These are phyloP conservation scores for Protonemura montana DNA, from an alignment of 2,888 invertebrate genomes.

Conservation along the genomic window DNA sequence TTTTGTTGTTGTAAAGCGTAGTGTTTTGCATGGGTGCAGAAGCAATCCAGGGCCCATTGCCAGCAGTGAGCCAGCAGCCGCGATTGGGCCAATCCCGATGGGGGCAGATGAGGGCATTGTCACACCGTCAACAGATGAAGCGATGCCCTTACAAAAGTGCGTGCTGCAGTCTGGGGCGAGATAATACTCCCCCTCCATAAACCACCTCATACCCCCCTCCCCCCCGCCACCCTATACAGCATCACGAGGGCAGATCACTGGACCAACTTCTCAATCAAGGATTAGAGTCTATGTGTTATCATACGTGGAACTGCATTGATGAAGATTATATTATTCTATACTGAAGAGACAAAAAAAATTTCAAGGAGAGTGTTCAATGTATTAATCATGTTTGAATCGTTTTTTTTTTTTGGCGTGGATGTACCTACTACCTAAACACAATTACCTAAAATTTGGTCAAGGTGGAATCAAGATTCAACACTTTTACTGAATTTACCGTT, in stretches of 20 bases:
- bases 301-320: too few relatives aligned
- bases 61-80: neutral
- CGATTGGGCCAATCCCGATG: conserved; percentile 17
- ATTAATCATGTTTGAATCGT: too few relatives aligned
- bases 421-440: too few relatives aligned
- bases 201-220: conserved; percentile 18
- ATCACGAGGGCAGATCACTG: neutral
- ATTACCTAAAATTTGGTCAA: neutral
- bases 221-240: neutral
- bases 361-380: too few relatives aligned
- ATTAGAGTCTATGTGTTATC: neutral
- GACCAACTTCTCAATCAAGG: conserved; percentile 33
- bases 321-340: too few relatives aligned
- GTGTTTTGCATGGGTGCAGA: too few relatives aligned
- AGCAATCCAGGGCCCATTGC: neutral
- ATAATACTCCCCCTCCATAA: neutral
- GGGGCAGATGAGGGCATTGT: conserved; percentile 40
- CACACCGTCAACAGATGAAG: conserved; percentile 44
- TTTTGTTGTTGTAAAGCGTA: too few relatives aligned
- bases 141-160: neutral
- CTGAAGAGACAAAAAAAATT: too few relatives aligned
- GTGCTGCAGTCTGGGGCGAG: neutral
- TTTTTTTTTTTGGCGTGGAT: too few relatives aligned
- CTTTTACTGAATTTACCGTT: neutral
- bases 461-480: neutral